These are phyloP conservation scores for Tenthredo distinguenda DNA, from an alignment of 2,888 invertebrate species.

Conservation along the genomic window DNA sequence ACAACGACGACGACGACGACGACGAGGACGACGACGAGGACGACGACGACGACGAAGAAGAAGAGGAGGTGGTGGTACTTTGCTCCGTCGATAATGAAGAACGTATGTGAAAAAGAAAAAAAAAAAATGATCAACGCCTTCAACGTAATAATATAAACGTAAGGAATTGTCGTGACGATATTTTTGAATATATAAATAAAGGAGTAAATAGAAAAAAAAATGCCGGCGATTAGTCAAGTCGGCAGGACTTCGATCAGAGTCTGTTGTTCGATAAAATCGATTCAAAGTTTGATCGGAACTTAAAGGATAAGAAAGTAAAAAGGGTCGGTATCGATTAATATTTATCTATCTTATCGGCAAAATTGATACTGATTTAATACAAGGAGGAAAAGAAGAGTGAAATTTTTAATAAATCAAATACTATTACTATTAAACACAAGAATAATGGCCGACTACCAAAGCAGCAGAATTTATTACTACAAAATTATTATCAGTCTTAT, in stretches of 20 bases:
- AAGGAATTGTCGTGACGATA: not conserved
- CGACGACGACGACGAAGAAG: not conserved
- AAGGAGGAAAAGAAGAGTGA: not conserved
- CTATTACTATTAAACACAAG: not conserved
- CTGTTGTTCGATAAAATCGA: slow-evolving; percentile 45
- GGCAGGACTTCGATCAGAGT: slow-evolving; percentile 37
- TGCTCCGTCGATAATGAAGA: slow-evolving; percentile 10
- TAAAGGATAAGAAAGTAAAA: slow-evolving; percentile 8
- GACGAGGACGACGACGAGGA: not conserved
- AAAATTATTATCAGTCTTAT: not conserved
- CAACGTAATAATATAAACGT: not conserved
- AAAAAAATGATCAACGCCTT: not conserved
- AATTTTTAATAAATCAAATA: not conserved
- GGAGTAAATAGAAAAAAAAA: not conserved
- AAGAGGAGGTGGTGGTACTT: not conserved
- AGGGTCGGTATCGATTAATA: not conserved
- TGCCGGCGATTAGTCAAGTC: slow-evolving; percentile 9
- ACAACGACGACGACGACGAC: slow-evolving; percentile 20
- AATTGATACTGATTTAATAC: not conserved
- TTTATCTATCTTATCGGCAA: not conserved
- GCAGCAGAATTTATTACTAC: not conserved
- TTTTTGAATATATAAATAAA: not conserved
- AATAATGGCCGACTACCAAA: not conserved
- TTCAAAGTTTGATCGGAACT: slow-evolving; percentile 45
- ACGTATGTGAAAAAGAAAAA: not conserved